These are phyloP conservation scores for Colossoma macropomum DNA, from an alignment of 2,113 vertebrate species.

Conservation along the genomic window DNA sequence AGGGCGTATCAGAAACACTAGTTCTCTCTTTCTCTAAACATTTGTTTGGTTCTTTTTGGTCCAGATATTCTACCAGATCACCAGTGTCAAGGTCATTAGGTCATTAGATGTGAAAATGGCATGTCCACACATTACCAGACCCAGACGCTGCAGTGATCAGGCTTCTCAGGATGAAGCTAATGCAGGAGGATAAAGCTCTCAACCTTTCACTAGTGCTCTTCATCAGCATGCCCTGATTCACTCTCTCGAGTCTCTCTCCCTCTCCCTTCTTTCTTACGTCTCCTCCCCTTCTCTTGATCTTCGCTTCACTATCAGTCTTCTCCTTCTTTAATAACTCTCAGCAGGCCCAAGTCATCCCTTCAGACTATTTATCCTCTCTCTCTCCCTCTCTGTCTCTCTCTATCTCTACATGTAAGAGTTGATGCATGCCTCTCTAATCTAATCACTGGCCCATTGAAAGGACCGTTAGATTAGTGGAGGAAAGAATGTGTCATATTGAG, in stretches of 20 bases:
- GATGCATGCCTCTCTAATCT: slow-evolving; percentile 47
- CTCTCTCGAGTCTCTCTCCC: slow-evolving; percentile 1
- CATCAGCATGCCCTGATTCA: neutral
- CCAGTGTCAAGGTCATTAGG: slow-evolving; percentile 28
- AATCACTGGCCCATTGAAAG: slow-evolving; percentile 48
- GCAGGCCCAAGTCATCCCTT: slow-evolving; percentile 31
- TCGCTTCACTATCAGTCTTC: slow-evolving; percentile 6
- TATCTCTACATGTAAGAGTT: slow-evolving; percentile 13
- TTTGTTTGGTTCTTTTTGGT: neutral
- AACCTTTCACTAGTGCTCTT: slow-evolving; percentile 16
- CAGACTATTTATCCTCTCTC: neutral
- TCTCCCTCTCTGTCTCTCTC: neutral
- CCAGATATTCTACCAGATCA: neutral
- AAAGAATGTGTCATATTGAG: slow-evolving; percentile 49
- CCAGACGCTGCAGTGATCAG: neutral
- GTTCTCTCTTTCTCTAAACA: neutral
- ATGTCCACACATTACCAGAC: neutral
- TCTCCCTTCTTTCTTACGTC: neutral
- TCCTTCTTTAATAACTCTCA: slow-evolving; percentile 8
- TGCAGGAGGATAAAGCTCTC: slow-evolving; percentile 16
- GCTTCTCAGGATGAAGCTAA: slow-evolving; percentile 18
- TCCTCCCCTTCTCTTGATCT: slow-evolving; percentile 2
- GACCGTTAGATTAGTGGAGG: slow-evolving; percentile 44
- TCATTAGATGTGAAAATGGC: slow-evolving; percentile 1
- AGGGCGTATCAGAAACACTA: neutral